Evolutionary conservation across 2,797 vertebrate species (phyloP), one percentile per base, ranked within the genome.

Genomic region (Coluber constrictor): DNA sequence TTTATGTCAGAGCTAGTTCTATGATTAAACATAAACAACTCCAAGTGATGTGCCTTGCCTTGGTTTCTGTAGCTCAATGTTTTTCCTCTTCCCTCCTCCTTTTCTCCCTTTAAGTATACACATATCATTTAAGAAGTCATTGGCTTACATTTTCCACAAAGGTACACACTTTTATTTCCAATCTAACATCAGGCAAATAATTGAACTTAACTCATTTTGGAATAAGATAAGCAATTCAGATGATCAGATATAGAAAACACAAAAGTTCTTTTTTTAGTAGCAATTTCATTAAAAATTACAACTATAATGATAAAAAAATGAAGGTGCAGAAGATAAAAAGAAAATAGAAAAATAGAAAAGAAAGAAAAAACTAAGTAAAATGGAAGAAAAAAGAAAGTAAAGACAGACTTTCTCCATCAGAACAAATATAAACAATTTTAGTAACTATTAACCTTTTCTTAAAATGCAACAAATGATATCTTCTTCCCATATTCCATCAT

Each of bases 11-110:
- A 66, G 63, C 63, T n/a, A n/a, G 51, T 12, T 2, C 13, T 66
- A 66, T 16, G 2, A 16, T 15, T 66, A 66, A n/a, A n/a, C 63
- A 61, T 27, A n/a, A 32, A 66, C 29, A 66, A 66, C 63, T n/a
- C 12, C 29, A 15, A 15, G 13, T 66, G 12, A 15, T 66, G 12
- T n/a, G 66, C 66, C 13, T 32, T 70, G 5, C 5, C 13, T 70
- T 16, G 66, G n/a, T 16, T 70, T 66, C 29, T n/a, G 12, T 66
- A 66, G n/a, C 63, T 66, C 29, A n/a, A n/a, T 66, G 6, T n/a
- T 5, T 66, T n/a, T n/a, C 29, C 13, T n/a, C 0, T 66, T 66
- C 5, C 29, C 63, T 15, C 29, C 2, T 5, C 12, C 0, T 6
- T 66, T 6, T 15, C 1, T 2, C 12, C 29, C 13, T n/a, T 63